These are phyloP conservation scores for Mormyrops attenuatus DNA, from an alignment of 2,797 vertebrate genomes.

Conservation along the genomic window DNA sequence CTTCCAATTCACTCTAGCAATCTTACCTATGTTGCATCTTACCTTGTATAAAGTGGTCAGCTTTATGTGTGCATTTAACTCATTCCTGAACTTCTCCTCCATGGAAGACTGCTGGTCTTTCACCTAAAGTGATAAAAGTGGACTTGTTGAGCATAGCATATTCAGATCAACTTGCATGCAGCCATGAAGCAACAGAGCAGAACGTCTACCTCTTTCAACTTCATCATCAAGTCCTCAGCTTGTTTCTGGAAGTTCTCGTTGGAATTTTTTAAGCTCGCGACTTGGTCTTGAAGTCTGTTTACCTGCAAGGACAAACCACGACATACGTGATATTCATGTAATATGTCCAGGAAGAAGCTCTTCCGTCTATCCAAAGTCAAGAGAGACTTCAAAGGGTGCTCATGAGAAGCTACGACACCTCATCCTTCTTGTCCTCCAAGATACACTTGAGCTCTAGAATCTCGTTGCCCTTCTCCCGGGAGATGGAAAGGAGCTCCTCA, in stretches of 20 bases:
- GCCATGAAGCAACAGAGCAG: background rate
- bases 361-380: background rate
- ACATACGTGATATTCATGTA: background rate
- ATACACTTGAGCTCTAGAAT: constrained; percentile 77
- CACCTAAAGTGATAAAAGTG: constrained; percentile 53
- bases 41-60: constrained; percentile 94
- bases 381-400: constrained; percentile 63
- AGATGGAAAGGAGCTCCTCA: constrained; percentile 75
- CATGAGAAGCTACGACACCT: constrained; percentile 57
- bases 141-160: background rate
- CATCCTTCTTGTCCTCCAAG: constrained; percentile 78
- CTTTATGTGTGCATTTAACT: constrained; percentile 85
- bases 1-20: background rate
- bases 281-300: constrained; percentile 73
- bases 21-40: constrained; percentile 21
- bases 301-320: constrained; percentile 55
- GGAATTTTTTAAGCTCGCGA: constrained; percentile 69
- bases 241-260: constrained; percentile 77
- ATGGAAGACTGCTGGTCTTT: constrained; percentile 82
- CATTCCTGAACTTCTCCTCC: constrained; percentile 91
- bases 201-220: constrained; percentile 79
- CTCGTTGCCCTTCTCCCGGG: constrained; percentile 81
- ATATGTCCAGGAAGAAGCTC: background rate
- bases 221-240: constrained; percentile 79
- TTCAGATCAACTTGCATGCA: background rate